A percentile compares a stretch with the other conserved stretches of the same genome.
Conservation (phyloP, 2,113 vertebrate genomes). For the Laticauda colubrina region DNA sequence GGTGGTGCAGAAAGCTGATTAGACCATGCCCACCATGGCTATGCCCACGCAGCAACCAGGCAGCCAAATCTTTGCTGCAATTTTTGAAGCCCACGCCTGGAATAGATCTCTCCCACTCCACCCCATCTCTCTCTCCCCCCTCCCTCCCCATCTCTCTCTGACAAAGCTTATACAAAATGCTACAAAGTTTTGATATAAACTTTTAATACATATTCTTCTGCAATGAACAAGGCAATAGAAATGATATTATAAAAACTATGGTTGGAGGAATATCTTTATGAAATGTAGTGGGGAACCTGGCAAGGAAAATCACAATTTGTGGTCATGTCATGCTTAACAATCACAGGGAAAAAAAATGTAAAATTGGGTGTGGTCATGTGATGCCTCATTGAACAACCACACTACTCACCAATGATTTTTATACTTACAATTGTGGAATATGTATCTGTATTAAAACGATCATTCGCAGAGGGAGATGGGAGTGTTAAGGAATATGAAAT, state of each 20-base stretch:
- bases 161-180: too few relatives aligned
- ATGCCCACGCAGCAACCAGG: too few relatives aligned
- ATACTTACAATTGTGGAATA: not conserved
- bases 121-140: too few relatives aligned
- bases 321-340: not conserved
- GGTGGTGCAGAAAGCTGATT: too few relatives aligned
- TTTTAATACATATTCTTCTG: not conserved
- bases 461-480: not conserved
- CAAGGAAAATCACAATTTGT: not conserved
- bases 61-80: too few relatives aligned
- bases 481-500: not conserved
- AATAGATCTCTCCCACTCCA: too few relatives aligned
- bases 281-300: not conserved
- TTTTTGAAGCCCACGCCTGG: too few relatives aligned
- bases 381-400: not conserved
- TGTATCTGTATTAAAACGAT: not conserved
- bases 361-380: not conserved
- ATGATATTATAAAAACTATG: not conserved
- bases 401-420: not conserved
- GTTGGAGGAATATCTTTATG: not conserved
- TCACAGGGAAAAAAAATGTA: not conserved
- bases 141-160: not conserved
- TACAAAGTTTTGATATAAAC: not conserved
- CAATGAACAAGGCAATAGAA: not conserved
- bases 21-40: too few relatives aligned